Percentiles rank a stretch among this genome's conserved stretches.
Evolutionary conservation across 1,140 invertebrate species (phyloP).

Genomic region (Scaptomyza hsui): DNA sequence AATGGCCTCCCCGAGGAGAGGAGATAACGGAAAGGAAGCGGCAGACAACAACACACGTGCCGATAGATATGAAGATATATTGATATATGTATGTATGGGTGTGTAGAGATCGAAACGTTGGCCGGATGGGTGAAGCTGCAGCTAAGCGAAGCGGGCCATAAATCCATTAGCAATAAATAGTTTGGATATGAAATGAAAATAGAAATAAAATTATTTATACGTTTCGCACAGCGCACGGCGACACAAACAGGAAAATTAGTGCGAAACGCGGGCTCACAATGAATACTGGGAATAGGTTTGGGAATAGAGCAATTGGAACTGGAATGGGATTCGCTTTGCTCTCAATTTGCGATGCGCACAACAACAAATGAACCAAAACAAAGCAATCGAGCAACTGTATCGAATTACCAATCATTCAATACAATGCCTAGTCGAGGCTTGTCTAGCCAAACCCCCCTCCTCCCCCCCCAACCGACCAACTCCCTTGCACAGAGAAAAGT

Average conservation of each 20-base stretch:
- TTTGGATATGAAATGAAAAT: constrained; percentile 69
- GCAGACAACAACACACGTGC: constrained; percentile 63
- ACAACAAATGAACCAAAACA: constrained; percentile 77
- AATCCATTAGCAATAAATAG: constrained; percentile 82
- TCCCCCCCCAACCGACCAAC: not conserved
- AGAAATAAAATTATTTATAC: constrained; percentile 78
- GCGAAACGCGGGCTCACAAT: constrained; percentile 63
- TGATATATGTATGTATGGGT: constrained; percentile 53
- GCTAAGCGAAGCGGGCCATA: constrained; percentile 46
- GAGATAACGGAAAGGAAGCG: constrained; percentile 48
- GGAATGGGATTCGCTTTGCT: constrained; percentile 13
- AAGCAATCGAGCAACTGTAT: constrained; percentile 79
- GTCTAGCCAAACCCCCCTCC: not conserved
- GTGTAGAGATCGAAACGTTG: constrained; percentile 27
- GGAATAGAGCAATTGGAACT: constrained; percentile 10
- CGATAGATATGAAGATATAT: constrained; percentile 62
- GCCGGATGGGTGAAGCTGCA: constrained; percentile 23
- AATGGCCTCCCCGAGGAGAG: constrained; percentile 38
- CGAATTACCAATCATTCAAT: constrained; percentile 80
- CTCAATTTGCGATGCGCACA: constrained; percentile 77
- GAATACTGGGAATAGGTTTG: constrained; percentile 29
- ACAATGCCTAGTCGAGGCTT: constrained; percentile 37
- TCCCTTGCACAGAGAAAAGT: constrained; percentile 11
- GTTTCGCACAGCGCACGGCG: constrained; percentile 69
- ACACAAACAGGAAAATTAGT: constrained; percentile 78